phyloP scores from a whole-genome alignment of 2,113 vertebrate species.

The Laticauda colubrina region DNA sequence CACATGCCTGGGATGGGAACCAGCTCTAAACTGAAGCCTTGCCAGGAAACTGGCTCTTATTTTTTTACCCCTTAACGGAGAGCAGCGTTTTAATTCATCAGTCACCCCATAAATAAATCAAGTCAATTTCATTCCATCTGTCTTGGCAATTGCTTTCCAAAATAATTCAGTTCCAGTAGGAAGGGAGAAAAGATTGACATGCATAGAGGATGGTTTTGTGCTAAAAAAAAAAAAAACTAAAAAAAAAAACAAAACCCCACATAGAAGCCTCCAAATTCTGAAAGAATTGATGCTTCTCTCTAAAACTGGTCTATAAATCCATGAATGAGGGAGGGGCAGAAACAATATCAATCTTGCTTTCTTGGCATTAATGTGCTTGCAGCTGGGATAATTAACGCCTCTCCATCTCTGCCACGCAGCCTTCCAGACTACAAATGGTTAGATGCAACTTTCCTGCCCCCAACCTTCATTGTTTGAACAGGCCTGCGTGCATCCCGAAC shows the following conservation, averaged over 20 bases:
- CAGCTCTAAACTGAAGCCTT: not conserved
- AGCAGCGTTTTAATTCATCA: not conserved
- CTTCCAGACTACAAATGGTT: not conserved
- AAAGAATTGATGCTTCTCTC: not conserved
- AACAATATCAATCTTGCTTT: not conserved
- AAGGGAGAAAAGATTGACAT: not conserved
- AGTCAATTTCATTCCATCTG: not conserved
- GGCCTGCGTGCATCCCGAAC: too few species aligned
- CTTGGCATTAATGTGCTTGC: too few species aligned
- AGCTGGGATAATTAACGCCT: not conserved
- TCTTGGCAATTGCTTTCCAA: not conserved
- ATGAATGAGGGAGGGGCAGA: too few species aligned
- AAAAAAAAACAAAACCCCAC: too few species aligned
- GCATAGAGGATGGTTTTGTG: rapidly evolving
- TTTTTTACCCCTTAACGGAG: not conserved
- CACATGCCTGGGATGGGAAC: too few species aligned
- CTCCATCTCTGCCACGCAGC: not conserved
- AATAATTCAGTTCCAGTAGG: not conserved
- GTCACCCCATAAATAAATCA: not conserved
- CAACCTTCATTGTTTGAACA: too few species aligned
- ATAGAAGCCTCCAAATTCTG: too few species aligned
- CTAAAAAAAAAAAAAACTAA: not conserved
- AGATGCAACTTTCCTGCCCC: not conserved
- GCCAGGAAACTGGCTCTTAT: not conserved
- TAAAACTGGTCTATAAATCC: not conserved